Percentiles rank a stretch among this genome's conserved stretches.
These are phyloP conservation scores for Peromyscus polionotus DNA, from an alignment of 2,113 vertebrate species.

Conservation along the genomic window DNA sequence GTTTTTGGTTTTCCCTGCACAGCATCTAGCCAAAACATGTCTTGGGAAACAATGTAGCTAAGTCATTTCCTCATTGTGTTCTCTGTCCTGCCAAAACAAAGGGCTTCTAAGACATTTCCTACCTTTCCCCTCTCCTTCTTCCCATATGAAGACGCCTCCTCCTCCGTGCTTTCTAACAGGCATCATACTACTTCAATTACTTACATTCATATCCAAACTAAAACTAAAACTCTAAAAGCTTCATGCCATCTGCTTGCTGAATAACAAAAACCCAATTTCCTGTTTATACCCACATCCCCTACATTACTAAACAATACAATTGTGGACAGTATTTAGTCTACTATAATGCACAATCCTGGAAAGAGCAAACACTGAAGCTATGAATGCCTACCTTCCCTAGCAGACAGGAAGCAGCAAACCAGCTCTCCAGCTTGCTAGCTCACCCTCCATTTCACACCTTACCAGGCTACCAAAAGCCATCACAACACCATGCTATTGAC, in stretches of 20 bases:
- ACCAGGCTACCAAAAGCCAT: not conserved
- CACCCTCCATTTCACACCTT: not conserved
- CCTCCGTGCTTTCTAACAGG: not conserved
- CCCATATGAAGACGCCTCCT: not conserved
- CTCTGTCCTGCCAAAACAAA: constrained; percentile 26
- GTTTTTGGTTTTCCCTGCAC: constrained; percentile 42
- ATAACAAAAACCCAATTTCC: constrained; percentile 35
- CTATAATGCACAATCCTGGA: not conserved
- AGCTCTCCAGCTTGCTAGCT: not conserved
- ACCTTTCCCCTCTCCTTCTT: not conserved
- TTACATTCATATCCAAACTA: not conserved
- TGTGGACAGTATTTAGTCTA: not conserved
- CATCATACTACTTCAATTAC: not conserved
- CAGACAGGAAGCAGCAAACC: not conserved
- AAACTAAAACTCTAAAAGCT: not conserved
- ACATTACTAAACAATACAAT: not conserved
- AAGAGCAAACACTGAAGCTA: not conserved
- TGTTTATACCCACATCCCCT: not conserved
- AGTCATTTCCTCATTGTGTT: constrained; percentile 33
- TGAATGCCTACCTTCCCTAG: not conserved
- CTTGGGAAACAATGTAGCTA: constrained; percentile 13
- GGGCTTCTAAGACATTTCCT: not conserved
- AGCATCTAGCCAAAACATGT: constrained; percentile 31
- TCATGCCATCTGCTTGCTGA: not conserved
- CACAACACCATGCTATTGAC: not conserved